Evolutionary conservation across 2,113 vertebrate genomes (phyloP).

Genomic region (Saimiri boliviensis): DNA sequence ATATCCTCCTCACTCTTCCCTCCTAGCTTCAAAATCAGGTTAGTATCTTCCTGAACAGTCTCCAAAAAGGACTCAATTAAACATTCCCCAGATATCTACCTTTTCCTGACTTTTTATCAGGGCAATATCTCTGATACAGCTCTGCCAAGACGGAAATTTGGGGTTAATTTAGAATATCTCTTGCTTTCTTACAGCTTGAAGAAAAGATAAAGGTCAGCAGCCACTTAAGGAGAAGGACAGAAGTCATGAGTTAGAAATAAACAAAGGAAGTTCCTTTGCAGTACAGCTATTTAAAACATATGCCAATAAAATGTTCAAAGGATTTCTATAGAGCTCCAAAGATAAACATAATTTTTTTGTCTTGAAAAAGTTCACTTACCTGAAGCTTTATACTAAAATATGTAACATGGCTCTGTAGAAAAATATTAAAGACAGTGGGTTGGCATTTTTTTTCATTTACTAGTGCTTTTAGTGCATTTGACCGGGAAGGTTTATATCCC

Average conservation of each 20-base stretch:
- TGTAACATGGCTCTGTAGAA: neutral
- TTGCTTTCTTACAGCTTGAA: constrained; percentile 64
- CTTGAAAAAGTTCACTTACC: constrained; percentile 49
- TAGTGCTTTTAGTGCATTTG: neutral
- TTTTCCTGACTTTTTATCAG: constrained; percentile 43
- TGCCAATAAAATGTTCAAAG: constrained; percentile 76
- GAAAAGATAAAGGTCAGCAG: constrained; percentile 72
- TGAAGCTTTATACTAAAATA: constrained; percentile 46
- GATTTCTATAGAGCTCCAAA: constrained; percentile 59
- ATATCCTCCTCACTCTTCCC: neutral
- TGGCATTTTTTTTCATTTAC: neutral
- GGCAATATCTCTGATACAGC: constrained; percentile 46
- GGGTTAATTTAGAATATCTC: constrained; percentile 61
- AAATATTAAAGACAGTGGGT: neutral
- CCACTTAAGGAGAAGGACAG: constrained; percentile 33
- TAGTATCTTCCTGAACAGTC: constrained; percentile 65
- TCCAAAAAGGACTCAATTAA: constrained; percentile 54
- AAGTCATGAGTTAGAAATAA: constrained; percentile 78
- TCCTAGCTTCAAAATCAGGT: constrained; percentile 43
- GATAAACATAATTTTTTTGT: constrained; percentile 63
- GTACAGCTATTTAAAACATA: constrained; percentile 63
- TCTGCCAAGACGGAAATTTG: constrained; percentile 52
- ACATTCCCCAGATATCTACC: constrained; percentile 58
- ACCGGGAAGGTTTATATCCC: neutral
- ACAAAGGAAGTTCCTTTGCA: constrained; percentile 64